Evolutionary conservation across 2,797 vertebrate genomes (phyloP), one percentile per base, ranked within the genome.

Genomic region (Tauraco hartlaubi): DNA sequence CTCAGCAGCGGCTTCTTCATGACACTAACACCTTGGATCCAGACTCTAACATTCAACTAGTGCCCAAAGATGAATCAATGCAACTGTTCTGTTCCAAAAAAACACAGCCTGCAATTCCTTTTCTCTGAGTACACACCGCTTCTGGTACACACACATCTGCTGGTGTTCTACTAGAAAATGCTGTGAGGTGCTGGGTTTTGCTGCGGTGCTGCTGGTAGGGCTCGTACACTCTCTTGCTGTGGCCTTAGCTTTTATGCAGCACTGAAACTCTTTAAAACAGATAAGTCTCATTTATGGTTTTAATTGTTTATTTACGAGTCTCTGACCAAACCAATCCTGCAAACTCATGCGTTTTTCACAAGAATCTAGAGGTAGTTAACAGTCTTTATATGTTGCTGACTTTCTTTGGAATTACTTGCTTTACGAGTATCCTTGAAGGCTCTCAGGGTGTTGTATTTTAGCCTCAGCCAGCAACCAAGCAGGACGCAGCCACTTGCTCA

Each of bases 121-220:
- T 39, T 54, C 17, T 49, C 41, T 6, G 1, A 37, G 48, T 14
- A 18, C 0, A 0, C 14, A 11, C 5, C 29, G 17, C 18, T 74
- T 39, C 37, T 69, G 23, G 35, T 35, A 35, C 35, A 35, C 35
- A 35, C 35, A 35, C 41, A 43, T 21, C 64, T 83, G 31, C 49
- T 29, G 66, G 6, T 39, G 26, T 39, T 62, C 22, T 48, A 18
- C 12, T 0, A 4, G 56, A 66, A 55, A 49, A 31, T 0, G 3
- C 7, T 20, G 15, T 0, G 3, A 71, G 26, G 16, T 13, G 23
- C 4, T 77, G 28, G 15, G 22, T 23, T 82, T 85, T 72, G 9
- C 48, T 56, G n/a, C n/a, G 29, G 18, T 6, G 9, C 6, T 56
- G 15, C 20, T 22, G 15, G 49, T 43, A 20, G 9, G 20, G 17